phyloP scores from a whole-genome alignment of 2,888 invertebrate species.

The Cheilosia impressa region DNA sequence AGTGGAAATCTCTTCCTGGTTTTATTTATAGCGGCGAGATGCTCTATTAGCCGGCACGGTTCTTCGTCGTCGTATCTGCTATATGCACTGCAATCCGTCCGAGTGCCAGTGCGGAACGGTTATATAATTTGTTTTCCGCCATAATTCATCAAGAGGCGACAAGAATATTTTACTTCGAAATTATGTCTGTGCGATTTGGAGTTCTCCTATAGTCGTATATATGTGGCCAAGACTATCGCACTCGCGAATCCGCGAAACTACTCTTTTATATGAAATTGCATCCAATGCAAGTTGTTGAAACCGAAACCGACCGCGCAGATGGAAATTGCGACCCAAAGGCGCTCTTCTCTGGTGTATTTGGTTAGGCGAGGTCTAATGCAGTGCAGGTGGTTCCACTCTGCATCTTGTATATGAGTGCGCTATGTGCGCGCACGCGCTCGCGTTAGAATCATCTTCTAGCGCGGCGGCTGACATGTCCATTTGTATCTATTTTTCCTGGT shows the following conservation, averaged over 20 bases:
- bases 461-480: slow-evolving; percentile 66
- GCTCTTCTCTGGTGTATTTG: slow-evolving; percentile 48
- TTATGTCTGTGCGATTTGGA: slow-evolving; percentile 46
- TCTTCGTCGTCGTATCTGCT: neutral
- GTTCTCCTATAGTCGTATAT: slow-evolving; percentile 10
- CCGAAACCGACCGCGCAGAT: slow-evolving; percentile 53
- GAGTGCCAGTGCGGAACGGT: slow-evolving; percentile 57
- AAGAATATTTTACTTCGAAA: slow-evolving; percentile 74
- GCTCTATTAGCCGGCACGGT: slow-evolving; percentile 53
- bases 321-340: slow-evolving; percentile 50
- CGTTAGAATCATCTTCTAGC: slow-evolving; percentile 44
- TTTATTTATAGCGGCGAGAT: slow-evolving; percentile 58
- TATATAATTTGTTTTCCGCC: slow-evolving; percentile 75
- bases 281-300: slow-evolving; percentile 56
- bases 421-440: slow-evolving; percentile 49
- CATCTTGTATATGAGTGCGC: slow-evolving; percentile 30
- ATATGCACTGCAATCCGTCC: slow-evolving; percentile 20
- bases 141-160: slow-evolving; percentile 75
- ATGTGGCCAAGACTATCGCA: slow-evolving; percentile 11
- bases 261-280: slow-evolving; percentile 22
- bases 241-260: neutral
- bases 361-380: slow-evolving; percentile 31
- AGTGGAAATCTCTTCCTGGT: slow-evolving; percentile 70
- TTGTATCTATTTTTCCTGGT: slow-evolving; percentile 59
- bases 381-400: slow-evolving; percentile 42